Evolutionary conservation across 2,888 invertebrate species (phyloP).

Genomic region (Magallana nippona): DNA sequence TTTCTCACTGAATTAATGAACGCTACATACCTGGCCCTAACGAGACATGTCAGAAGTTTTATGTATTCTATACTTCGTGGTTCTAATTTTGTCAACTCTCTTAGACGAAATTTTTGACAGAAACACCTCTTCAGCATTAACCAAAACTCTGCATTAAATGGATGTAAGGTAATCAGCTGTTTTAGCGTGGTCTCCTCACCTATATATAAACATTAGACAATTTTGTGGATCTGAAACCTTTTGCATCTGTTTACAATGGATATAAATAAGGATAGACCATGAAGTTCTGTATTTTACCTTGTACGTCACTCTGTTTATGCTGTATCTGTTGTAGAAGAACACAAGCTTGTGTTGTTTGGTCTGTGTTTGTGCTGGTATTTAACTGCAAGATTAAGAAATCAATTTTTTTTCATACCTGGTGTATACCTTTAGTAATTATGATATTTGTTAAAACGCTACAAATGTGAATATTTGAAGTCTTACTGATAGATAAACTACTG

Average conservation of each 20-base stretch:
- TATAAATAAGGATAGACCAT: no score
- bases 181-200: conserved; percentile 57
- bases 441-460: no score
- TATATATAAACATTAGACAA: background rate
- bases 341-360: conserved; percentile 54
- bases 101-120: background rate
- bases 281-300: conserved; percentile 39
- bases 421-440: no score
- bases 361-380: conserved; percentile 51
- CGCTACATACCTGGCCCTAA: conserved; percentile 58
- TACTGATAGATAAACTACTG: background rate
- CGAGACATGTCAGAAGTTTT: conserved; percentile 54
- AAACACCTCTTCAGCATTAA: conserved; percentile 53
- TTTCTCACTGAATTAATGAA: background rate
- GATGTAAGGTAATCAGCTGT: conserved; percentile 57
- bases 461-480: no score
- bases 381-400: background rate
- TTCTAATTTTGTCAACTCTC: background rate
- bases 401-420: no score
- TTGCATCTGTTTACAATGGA: background rate
- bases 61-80: conserved; percentile 10
- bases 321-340: conserved; percentile 55
- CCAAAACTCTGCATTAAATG: conserved; percentile 60
- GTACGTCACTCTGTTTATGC: conserved; percentile 36
- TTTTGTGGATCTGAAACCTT: background rate